Evolutionary conservation across 2,113 vertebrate genomes (phyloP), one percentile per base, ranked within the genome.

Genomic region (Abramis brama): DNA sequence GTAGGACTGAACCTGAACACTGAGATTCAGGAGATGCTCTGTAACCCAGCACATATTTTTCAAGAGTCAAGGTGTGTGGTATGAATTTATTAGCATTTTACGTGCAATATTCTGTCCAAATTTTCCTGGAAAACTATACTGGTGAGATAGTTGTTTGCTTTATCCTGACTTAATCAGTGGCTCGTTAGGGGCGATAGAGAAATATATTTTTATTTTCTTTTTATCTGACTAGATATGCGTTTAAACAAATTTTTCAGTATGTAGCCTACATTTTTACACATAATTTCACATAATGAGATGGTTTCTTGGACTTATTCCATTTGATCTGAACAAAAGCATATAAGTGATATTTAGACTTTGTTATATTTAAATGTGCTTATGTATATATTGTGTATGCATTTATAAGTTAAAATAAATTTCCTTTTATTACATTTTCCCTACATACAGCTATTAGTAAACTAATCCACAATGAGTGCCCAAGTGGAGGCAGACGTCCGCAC

Each of bases 401-500:
- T 23, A 39, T 43, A 43, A 23, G 17, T 73, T 73, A 1, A 39
- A 73, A n/a, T 45, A 3, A 0, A 39, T 21, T 73, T 36, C 1
- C 17, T 23, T 45, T 47, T 15, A 75, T 47, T 21, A 36, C 19
- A 9, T 10, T 43, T 43, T 43, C 8, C 7, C 1, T 10, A 43
- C 7, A 43, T 10, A 43, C 23, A 60, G 39, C 23, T 30, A 21
- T 47, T 6, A 25, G 39, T 47, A 30, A 55, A 55, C 17, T 2
- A 82, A 52, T 70, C 45, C 79, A 89, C 82, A 13, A 95, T 94
- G 95, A 39, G 82, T 52, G 7, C 83, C 85, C 68, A 90, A 0
- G 71, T 89, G 17, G 92, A 93, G 6, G 2, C n/a, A 5, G 85
- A 91, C 15, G 15, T 91, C 73, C 79, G 79, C 86, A 88, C 89